Percentiles rank a stretch among this genome's conserved stretches.
Evolutionary conservation across 2,113 vertebrate species (phyloP).

Genomic region (Ophiodon elongatus): DNA sequence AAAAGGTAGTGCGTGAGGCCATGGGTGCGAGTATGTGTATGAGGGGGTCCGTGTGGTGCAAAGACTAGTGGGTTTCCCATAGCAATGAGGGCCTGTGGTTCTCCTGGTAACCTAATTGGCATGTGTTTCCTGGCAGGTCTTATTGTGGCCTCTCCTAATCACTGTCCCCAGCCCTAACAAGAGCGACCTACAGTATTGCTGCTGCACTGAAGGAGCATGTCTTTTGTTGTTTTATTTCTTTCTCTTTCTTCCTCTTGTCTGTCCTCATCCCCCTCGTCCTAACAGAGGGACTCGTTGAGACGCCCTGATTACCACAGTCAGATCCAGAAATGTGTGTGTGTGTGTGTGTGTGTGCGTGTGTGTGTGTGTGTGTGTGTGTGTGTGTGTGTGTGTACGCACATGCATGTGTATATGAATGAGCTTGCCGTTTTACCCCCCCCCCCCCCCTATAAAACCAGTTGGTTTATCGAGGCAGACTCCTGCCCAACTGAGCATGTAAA

Average conservation of each 20-base stretch:
- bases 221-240: conserved; percentile 83
- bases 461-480: conserved; percentile 80
- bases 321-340: conserved; percentile 48
- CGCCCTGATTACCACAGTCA: conserved; percentile 78
- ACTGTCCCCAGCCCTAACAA: conserved; percentile 83
- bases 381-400: conserved; percentile 29
- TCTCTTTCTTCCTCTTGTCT: conserved; percentile 73
- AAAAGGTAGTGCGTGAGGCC: conserved; percentile 51
- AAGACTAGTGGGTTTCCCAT: conserved; percentile 78
- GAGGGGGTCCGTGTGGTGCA: conserved; percentile 29
- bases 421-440: conserved; percentile 27
- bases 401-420: conserved; percentile 56
- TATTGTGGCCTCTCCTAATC: conserved; percentile 83
- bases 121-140: conserved; percentile 84
- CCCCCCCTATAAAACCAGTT: conserved; percentile 69
- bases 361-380: conserved; percentile 1
- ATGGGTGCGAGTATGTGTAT: conserved; percentile 9
- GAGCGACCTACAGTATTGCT: conserved; percentile 79
- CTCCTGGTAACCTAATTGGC: conserved; percentile 86
- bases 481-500: conserved; percentile 88
- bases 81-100: conserved; percentile 78
- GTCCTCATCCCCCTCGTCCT: conserved; percentile 70
- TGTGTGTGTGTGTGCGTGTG: conserved; percentile 23
- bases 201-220: conserved; percentile 79
- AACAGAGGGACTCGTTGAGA: conserved; percentile 70